A percentile compares a stretch with the other conserved stretches of the same genome.
phyloP scores from a whole-genome alignment of 2,888 invertebrate genomes.

The Lithophane semibrunnea region DNA sequence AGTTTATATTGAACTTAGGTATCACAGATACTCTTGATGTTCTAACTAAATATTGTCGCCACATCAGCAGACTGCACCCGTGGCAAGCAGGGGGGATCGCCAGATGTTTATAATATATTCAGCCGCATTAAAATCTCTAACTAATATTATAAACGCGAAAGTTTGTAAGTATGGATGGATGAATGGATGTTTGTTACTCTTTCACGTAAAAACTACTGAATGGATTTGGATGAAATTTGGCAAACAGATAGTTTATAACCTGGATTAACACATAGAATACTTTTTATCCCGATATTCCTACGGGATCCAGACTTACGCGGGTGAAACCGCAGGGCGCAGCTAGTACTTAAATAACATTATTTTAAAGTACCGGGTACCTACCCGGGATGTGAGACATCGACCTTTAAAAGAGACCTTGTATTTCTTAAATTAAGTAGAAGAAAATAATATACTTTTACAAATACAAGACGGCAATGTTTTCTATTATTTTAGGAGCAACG shows the following conservation, averaged over 20 bases:
- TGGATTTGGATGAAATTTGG: too few species aligned
- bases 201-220: too few species aligned
- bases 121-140: too few species aligned
- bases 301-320: too few species aligned
- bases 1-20: not conserved
- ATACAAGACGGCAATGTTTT: conserved; percentile 10
- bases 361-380: not conserved
- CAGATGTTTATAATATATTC: not conserved
- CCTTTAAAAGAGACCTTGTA: not conserved
- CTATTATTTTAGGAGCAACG: conserved; percentile 18
- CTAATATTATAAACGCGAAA: too few species aligned
- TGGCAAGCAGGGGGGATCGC: not conserved
- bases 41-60: not conserved
- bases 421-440: not conserved
- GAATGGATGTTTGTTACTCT: too few species aligned
- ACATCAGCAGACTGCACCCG: not conserved
- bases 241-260: too few species aligned
- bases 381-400: not conserved
- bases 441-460: conserved; percentile 1
- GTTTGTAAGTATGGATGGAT: too few species aligned
- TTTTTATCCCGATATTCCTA: too few species aligned
- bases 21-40: not conserved
- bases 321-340: too few species aligned
- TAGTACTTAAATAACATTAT: not conserved
- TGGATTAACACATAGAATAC: too few species aligned